phyloP scores from a whole-genome alignment of 1,140 invertebrate genomes.

The Mercenaria mercenaria region DNA sequence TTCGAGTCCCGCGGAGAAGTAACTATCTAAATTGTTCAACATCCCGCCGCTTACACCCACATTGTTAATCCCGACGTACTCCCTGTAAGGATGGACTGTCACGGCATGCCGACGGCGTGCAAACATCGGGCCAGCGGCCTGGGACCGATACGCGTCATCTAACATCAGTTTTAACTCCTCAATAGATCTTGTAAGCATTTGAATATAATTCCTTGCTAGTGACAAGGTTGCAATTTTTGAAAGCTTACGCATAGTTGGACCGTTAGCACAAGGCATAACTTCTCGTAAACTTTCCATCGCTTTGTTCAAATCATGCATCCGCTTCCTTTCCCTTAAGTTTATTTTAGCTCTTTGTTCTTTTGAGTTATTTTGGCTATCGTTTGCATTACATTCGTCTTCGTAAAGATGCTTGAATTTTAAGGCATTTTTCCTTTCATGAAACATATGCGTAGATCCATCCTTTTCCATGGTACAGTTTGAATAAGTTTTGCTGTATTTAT shows the following conservation, averaged over 20 bases:
- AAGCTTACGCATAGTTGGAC: constrained; percentile 97
- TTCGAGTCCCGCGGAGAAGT: not conserved
- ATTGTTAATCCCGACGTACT: not conserved
- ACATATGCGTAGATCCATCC: not conserved
- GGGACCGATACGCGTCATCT: constrained; percentile 64
- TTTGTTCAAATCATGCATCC: constrained; percentile 84
- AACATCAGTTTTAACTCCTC: constrained; percentile 79
- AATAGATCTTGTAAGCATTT: constrained; percentile 92
- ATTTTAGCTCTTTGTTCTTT: constrained; percentile 71
- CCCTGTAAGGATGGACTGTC: not conserved
- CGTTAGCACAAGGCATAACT: constrained; percentile 90
- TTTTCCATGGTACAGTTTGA: not conserved
- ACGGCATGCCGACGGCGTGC: not conserved
- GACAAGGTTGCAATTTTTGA: constrained; percentile 99
- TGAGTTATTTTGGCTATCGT: not conserved
- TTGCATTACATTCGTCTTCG: too few species aligned
- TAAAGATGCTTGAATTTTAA: too few species aligned
- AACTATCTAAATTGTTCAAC: not conserved
- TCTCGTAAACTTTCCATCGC: constrained; percentile 83
- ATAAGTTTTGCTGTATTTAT: not conserved
- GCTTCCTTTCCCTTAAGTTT: constrained; percentile 81
- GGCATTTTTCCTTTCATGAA: not conserved
- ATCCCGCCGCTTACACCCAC: not conserved
- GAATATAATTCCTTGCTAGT: constrained; percentile 98
- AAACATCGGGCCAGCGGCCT: not conserved